Evolutionary conservation across 2,797 vertebrate genomes (phyloP).

Genomic region (Pteropus rufus): DNA sequence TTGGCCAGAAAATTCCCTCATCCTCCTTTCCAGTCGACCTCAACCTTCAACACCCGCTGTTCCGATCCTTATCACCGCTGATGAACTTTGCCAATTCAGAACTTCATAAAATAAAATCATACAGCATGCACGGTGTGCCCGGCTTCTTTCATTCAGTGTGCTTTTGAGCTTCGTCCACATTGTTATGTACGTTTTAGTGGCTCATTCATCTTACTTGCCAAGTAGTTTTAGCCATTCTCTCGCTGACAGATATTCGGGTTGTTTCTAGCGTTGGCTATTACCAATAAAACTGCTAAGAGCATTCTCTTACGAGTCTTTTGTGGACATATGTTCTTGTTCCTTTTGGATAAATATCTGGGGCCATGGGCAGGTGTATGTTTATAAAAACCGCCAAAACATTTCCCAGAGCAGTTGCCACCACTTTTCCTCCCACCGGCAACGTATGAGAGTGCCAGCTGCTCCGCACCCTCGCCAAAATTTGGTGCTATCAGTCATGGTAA

Average conservation of each 20-base stretch:
- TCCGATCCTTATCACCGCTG: too few relatives aligned
- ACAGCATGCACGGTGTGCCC: fast-evolving
- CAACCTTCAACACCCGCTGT: background rate
- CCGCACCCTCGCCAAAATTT: background rate
- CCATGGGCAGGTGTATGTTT: background rate
- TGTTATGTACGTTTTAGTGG: fast-evolving
- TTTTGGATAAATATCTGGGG: background rate
- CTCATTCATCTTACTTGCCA: background rate
- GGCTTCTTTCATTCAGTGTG: background rate
- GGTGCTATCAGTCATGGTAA: background rate
- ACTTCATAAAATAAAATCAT: background rate
- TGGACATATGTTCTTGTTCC: background rate
- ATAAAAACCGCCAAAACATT: background rate
- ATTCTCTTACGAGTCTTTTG: background rate
- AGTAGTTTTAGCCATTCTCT: background rate
- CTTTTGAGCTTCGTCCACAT: background rate
- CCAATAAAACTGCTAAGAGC: background rate
- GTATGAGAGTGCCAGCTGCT: background rate
- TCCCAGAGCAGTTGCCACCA: background rate
- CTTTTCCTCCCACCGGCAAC: background rate
- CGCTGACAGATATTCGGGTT: fast-evolving
- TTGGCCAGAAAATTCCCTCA: background rate
- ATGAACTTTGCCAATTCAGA: background rate
- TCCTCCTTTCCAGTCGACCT: background rate
- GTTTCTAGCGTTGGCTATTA: background rate